Percentiles rank a stretch among this genome's conserved stretches.
Conservation (phyloP, 2,888 invertebrate genomes). For the Morinoia aosen region DNA sequence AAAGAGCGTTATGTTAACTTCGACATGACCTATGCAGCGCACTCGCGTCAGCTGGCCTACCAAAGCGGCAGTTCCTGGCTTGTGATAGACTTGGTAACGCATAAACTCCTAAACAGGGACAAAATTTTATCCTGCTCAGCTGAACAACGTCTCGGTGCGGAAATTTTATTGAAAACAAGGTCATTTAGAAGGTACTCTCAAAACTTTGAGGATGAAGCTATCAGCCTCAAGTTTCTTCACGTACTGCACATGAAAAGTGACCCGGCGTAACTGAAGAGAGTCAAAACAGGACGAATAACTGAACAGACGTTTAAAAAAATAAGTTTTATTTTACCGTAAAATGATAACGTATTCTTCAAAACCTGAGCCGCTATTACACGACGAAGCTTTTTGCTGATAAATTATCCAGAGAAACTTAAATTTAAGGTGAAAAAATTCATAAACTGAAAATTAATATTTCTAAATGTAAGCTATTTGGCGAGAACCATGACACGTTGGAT, state of each 20-base stretch:
- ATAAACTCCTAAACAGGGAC: neutral
- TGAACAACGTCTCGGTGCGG: neutral
- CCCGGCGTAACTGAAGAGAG: neutral
- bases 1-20: neutral
- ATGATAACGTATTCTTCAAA: neutral
- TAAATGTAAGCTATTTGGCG: neutral
- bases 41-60: neutral
- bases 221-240: neutral
- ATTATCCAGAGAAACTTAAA: neutral
- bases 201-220: neutral
- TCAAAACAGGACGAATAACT: neutral
- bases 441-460: neutral
- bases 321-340: neutral
- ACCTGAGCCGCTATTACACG: neutral
- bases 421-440: neutral
- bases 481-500: neutral
- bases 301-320: neutral
- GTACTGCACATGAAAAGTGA: neutral
- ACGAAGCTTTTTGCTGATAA: neutral
- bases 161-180: neutral
- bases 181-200: neutral
- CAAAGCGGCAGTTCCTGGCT: neutral
- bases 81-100: neutral
- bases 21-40: neutral
- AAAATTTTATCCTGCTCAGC: neutral